Base-by-base conservation (phyloP, 1,140 invertebrate genomes). In the Mactra quadrangularis region DNA sequence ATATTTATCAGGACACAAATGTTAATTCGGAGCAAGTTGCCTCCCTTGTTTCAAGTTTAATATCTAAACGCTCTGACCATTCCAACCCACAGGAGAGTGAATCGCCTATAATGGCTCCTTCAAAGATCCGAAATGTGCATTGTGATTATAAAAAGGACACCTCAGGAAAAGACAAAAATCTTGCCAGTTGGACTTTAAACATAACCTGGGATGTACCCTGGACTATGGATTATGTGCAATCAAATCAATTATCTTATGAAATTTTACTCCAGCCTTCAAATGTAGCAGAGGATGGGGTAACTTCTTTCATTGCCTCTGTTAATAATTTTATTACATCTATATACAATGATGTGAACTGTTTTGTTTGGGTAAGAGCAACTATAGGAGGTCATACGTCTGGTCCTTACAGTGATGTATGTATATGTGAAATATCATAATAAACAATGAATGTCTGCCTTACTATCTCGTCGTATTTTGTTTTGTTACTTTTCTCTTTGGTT, bases 1-100 rank as follows among this genome's bases (percentile, higher is more conserved):
- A 93, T 76, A 94, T 94, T 76, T 94, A 94, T 86, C 94, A 95
- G 86, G 94, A 95, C 87, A 95, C 94, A 19, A 33, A 87, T 35
- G 93, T 94, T 0, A 90, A 94, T 83, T 76, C 93, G 7, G 22
- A 45, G n/a, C 72, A 84, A 13, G 86, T 94, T 25, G 45, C 86
- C 3, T 45, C 74, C 19, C 47, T 91, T n/a, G 53, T 86, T 22
- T 53, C 53, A 50, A 17, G n/a, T 47, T 84, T 85, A 35, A 19
- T 89, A 35, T 59, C 60, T 3, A 50, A 83, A 52, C 41, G 6
- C 6, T 15, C 38, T 41, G 38, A 41, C 38, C 6, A 41, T 7
- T 6, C 6, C 38, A 6, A 7, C 6, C 38, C 38, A 6, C 6
- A 41, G 6, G 38, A 41, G 38, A 15, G 6, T 7, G 38, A 7